Evolutionary conservation across 1,140 invertebrate species (phyloP).

Genomic region (Lutraria rhynchaena): DNA sequence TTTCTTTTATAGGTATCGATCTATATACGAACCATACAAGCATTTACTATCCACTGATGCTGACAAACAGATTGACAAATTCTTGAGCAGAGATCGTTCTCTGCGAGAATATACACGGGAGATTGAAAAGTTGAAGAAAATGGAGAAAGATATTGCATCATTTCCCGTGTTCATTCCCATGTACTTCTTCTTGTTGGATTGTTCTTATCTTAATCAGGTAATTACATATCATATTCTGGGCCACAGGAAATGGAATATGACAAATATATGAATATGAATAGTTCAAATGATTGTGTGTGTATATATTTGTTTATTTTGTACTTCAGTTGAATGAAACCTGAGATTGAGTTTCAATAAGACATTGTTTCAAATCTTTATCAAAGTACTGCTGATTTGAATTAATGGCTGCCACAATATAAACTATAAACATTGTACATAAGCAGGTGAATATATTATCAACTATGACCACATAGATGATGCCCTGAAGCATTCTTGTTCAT

Average conservation of each 20-base stretch:
- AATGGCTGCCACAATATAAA: too few relatives aligned
- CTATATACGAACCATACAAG: conserved; percentile 86
- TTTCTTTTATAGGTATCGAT: conserved; percentile 81
- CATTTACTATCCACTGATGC: conserved; percentile 88
- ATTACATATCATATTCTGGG: not conserved
- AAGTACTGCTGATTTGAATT: too few relatives aligned
- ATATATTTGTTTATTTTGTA: too few relatives aligned
- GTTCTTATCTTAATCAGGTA: conserved; percentile 79
- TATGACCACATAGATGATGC: too few relatives aligned
- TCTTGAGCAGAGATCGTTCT: conserved; percentile 84
- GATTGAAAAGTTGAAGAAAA: conserved; percentile 87
- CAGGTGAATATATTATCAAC: too few relatives aligned
- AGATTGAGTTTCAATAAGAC: too few relatives aligned
- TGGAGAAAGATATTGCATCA: conserved; percentile 89
- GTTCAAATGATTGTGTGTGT: too few relatives aligned
- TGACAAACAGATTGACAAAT: conserved; percentile 85
- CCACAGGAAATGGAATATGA: not conserved
- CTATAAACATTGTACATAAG: too few relatives aligned
- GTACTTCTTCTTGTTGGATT: conserved; percentile 88
- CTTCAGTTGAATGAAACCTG: too few relatives aligned
- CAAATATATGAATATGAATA: too few relatives aligned
- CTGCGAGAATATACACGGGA: conserved; percentile 82
- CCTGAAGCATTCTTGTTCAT: too few relatives aligned
- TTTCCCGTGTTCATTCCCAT: conserved; percentile 88
- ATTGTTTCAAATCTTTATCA: too few relatives aligned